Evolutionary conservation across 2,113 vertebrate genomes (phyloP).

Genomic region (Myiagra hebetior): DNA sequence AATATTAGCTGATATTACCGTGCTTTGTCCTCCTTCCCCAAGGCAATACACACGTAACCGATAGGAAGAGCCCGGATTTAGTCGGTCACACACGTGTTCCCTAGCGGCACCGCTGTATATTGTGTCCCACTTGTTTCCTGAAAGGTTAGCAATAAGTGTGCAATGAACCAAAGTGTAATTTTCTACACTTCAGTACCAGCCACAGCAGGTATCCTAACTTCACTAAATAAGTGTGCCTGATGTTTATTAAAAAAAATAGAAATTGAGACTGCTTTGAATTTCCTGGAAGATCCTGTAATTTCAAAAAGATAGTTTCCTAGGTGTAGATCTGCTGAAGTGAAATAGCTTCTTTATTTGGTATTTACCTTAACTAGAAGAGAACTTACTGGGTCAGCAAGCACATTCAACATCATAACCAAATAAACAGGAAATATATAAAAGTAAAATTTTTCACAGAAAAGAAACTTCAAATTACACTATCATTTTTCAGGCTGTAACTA

Average conservation of each 20-base stretch:
- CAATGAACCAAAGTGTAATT: slow-evolving; percentile 17
- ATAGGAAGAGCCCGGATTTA: slow-evolving; percentile 88
- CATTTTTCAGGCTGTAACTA: background rate
- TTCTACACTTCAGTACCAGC: slow-evolving; percentile 15
- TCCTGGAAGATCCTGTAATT: slow-evolving; percentile 48
- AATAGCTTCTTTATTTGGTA: slow-evolving; percentile 14
- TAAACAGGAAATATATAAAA: background rate
- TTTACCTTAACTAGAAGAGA: background rate
- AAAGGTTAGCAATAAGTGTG: slow-evolving; percentile 19
- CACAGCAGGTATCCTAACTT: slow-evolving; percentile 12
- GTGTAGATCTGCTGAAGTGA: background rate
- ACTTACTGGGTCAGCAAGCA: slow-evolving; percentile 37
- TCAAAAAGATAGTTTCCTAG: background rate
- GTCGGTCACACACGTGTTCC: slow-evolving; percentile 89
- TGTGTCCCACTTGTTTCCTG: slow-evolving; percentile 88
- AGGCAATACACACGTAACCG: slow-evolving; percentile 87
- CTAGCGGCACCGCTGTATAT: slow-evolving; percentile 84
- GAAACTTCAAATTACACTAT: background rate
- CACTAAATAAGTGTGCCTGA: background rate
- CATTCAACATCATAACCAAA: background rate
- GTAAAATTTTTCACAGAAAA: background rate
- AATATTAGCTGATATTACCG: slow-evolving; percentile 73
- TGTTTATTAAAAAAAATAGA: background rate
- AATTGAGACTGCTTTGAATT: slow-evolving; percentile 23
- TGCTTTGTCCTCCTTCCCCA: slow-evolving; percentile 93